phyloP scores from a whole-genome alignment of 2,888 invertebrate genomes.

The Drosophila prostipennis region DNA sequence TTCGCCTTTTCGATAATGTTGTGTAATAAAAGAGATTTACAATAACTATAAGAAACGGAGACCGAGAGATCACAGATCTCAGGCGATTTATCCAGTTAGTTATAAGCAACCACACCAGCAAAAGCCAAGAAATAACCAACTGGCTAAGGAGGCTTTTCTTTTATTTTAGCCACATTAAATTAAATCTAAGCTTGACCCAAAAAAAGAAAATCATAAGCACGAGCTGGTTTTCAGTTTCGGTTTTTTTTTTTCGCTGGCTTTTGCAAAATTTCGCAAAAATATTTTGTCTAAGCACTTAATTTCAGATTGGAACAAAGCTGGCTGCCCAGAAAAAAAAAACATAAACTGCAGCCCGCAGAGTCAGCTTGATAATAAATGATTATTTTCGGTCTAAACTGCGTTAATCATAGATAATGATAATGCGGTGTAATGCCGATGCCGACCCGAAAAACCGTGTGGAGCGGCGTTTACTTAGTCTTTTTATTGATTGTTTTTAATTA shows the following conservation, averaged over 20 bases:
- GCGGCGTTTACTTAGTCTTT: slow-evolving; percentile 39
- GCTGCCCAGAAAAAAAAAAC: slow-evolving; percentile 10
- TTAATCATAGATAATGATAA: slow-evolving; percentile 73
- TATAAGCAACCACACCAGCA: slow-evolving; percentile 19
- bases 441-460: slow-evolving; percentile 13
- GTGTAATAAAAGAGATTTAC: slow-evolving; percentile 74
- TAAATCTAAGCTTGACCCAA: slow-evolving; percentile 78
- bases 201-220: slow-evolving; percentile 36
- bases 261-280: slow-evolving; percentile 65
- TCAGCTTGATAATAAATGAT: slow-evolving; percentile 74
- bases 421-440: slow-evolving; percentile 36
- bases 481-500: slow-evolving; percentile 78
- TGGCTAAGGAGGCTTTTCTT: slow-evolving; percentile 22
- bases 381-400: slow-evolving; percentile 76
- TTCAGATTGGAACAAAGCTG: slow-evolving; percentile 42
- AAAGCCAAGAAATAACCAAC: neutral
- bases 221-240: neutral
- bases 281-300: slow-evolving; percentile 73
- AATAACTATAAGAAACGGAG: slow-evolving; percentile 44
- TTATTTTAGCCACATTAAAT: slow-evolving; percentile 53
- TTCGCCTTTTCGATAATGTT: slow-evolving; percentile 64
- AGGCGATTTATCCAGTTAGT: slow-evolving; percentile 39
- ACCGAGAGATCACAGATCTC: slow-evolving; percentile 34
- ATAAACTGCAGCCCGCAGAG: slow-evolving; percentile 32
- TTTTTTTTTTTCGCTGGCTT: slow-evolving; percentile 4